Evolutionary conservation across 2,797 vertebrate genomes (phyloP), one percentile per base, ranked within the genome.

Genomic region (Sciurus carolinensis): DNA sequence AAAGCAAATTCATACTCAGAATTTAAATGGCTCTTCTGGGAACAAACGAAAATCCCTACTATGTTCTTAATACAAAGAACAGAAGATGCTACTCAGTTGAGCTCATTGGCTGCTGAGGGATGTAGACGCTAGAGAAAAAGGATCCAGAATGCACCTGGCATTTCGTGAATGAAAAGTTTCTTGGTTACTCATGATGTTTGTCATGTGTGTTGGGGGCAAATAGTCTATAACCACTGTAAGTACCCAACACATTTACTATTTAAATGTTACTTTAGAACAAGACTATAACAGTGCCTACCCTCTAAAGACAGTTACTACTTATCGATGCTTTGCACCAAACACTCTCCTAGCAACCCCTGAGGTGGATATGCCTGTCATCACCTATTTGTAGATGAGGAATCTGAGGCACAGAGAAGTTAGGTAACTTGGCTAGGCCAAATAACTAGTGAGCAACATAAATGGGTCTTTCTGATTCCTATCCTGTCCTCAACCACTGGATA

Each of bases 1-100:
- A 91, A 91, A 95, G 59, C 17, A 96, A 71, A 91, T 33, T 72
- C 50, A 57, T 67, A 72, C 42, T 54, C 30, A 84, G 59, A 72
- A 94, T 94, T 26, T 57, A 66, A 13, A 12, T 67, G 62, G 47
- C 33, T 95, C 13, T 62, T 95, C 87, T 11, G 1, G n/a, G 24
- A 90, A 87, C 24, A 89, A 89, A 69, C 44, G 81, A 90, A 93
- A 90, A n/a, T 52, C 54, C 22, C 69, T 57, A 26, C 57, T 76
- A 62, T 76, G 50, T 69, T 64, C 69, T 77, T 84, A 83, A 89
- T 11, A 86, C 30, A 42, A 94, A 96, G 67, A 52, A 79, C 13
- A 76, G 44, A 94, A 95, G 75, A 86, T 1, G 1, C 73, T 22
- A 33, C n/a, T 33, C 54, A 57, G 0, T 22, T 26, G 80, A 42